phyloP scores from a whole-genome alignment of 2,888 invertebrate genomes.

The Escarpia spicata region DNA sequence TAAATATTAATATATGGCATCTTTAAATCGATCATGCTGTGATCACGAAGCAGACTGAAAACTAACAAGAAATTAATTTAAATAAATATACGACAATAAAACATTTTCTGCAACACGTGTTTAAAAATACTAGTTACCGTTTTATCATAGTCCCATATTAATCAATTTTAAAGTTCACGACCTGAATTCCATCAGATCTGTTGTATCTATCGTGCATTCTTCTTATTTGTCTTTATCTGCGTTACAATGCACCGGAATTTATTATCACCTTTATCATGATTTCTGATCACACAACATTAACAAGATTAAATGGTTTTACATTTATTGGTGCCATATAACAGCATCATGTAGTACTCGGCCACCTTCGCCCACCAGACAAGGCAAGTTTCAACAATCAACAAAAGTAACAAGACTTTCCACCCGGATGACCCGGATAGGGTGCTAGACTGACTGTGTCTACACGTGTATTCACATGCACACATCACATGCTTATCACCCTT shows the following conservation, averaged over 20 bases:
- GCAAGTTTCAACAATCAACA: not conserved
- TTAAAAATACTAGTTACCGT: not conserved
- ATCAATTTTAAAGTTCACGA: not conserved
- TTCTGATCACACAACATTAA: not conserved
- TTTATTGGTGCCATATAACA: not conserved
- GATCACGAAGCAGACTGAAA: not conserved
- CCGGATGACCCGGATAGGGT: not conserved
- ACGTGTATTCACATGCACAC: constrained; percentile 2
- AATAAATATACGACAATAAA: not conserved
- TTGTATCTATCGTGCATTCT: not conserved
- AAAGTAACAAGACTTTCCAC: not conserved
- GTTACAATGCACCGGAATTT: not conserved
- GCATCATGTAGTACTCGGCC: not conserved
- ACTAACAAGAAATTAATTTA: not conserved
- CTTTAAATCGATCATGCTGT: not conserved
- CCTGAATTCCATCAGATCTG: not conserved
- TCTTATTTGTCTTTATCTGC: not conserved
- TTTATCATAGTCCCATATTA: not conserved
- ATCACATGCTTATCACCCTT: not conserved
- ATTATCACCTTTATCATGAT: not conserved
- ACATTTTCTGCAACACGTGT: not conserved
- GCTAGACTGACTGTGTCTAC: not conserved
- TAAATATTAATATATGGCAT: not conserved
- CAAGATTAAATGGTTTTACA: not conserved
- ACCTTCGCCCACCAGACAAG: too few species aligned